Base-by-base conservation (phyloP, 2,888 invertebrate species). In the Euphydryas editha region DNA sequence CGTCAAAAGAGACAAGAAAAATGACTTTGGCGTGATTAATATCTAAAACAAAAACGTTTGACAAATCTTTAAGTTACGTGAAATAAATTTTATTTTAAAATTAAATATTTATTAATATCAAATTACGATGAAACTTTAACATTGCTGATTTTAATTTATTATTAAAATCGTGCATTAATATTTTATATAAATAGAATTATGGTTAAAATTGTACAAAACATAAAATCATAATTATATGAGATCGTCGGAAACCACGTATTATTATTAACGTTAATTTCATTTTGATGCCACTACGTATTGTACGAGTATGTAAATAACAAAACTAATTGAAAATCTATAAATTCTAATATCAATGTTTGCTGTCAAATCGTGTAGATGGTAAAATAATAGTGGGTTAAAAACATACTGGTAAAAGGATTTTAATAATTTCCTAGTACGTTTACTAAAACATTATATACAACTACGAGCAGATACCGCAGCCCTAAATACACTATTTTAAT, bases 221-320 rank as follows among this genome's bases (percentile, higher is more conserved):
- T 65, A 59, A 65, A 65, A 65, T 64, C 54, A 64, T 60, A 60
- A 65, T 65, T 65, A 56, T 42, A 59, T 24, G 37, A 37, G 54
- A 65, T 59, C 65, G 54, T 39, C 17, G 47, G 46, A 39, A 56
- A 65, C 65, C 65, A 24, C 65, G 47, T 15, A 8, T 20, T 55
- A 46, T 56, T 59, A 39, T 57, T 55, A 59, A 46, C 55, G 46
- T 59, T 59, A 55, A 59, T 63, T 42, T 51, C 51, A 58, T 63
- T 63, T 63, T 58, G 58, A 58, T 58, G 36, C 20, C 20, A 61
- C 54, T 20, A 18, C 36, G 54, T 30, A 54, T 54, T 54, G 54
- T 54, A n/a, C n/a, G n/a, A n/a, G n/a, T n/a, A n/a, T 21, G 30
- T 59, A n/a, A 49, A 37, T 49, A 59, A 59, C 47, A 49, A 37